Evolutionary conservation across 2,797 vertebrate species (phyloP).

Genomic region (Pangasius larnaudii): DNA sequence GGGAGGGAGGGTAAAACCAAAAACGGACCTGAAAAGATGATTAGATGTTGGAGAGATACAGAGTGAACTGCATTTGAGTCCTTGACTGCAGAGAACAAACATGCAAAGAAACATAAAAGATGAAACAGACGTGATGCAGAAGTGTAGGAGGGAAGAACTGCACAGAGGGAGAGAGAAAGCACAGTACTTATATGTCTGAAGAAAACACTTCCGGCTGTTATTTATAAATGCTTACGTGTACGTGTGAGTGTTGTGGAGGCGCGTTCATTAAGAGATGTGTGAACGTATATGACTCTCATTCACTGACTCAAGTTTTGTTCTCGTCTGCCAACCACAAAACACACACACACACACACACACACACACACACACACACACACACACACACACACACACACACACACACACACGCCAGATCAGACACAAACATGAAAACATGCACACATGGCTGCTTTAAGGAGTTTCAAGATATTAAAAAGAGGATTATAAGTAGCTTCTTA

Average conservation of each 20-base stretch:
- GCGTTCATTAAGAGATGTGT: slow-evolving; percentile 30
- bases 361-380: slow-evolving; percentile 3
- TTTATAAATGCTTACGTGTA: slow-evolving; percentile 37
- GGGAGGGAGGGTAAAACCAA: background rate
- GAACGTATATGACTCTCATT: slow-evolving; percentile 34
- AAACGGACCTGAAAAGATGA: background rate
- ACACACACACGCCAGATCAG: background rate
- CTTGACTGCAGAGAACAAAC: slow-evolving; percentile 22
- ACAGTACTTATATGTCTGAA: slow-evolving; percentile 58
- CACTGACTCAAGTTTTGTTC: slow-evolving; percentile 34
- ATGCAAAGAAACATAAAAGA: slow-evolving; percentile 34
- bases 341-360: slow-evolving; percentile 11
- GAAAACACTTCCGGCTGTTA: slow-evolving; percentile 55
- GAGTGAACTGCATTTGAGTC: background rate
- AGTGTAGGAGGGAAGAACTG: slow-evolving; percentile 35
- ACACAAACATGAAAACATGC: background rate
- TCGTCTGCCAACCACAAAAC: slow-evolving; percentile 12
- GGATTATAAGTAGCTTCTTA: background rate
- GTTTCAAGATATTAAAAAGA: background rate
- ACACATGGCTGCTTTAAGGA: slow-evolving; percentile 1
- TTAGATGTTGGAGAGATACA: background rate
- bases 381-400: slow-evolving; percentile 19
- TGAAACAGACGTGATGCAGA: slow-evolving; percentile 16
- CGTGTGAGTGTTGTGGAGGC: slow-evolving; percentile 41
- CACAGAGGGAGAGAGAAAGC: slow-evolving; percentile 44